A percentile compares a stretch with the other conserved stretches of the same genome.
Evolutionary conservation across 2,113 vertebrate species (phyloP).

Genomic region (Monopterus albus): DNA sequence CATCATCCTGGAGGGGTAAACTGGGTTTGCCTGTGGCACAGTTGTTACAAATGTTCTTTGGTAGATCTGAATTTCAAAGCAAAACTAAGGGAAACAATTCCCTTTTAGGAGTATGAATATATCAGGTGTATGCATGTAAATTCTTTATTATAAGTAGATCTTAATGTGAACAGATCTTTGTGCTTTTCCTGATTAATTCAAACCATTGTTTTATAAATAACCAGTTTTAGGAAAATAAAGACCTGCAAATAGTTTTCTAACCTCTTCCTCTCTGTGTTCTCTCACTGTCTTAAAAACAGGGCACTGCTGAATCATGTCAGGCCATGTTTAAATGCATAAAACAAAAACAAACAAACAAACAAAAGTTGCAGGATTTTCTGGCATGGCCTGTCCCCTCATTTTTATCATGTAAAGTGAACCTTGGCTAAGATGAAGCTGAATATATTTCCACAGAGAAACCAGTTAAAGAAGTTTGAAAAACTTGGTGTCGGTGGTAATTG

Average conservation of each 20-base stretch:
- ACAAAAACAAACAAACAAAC: too few species aligned
- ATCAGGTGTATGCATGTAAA: not conserved
- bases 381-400: slow-evolving; percentile 15
- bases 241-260: not conserved
- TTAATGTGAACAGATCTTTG: not conserved
- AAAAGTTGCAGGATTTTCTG: slow-evolving; percentile 23
- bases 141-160: not conserved
- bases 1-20: slow-evolving; percentile 1
- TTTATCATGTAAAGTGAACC: slow-evolving; percentile 25
- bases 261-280: not conserved
- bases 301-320: slow-evolving; percentile 4
- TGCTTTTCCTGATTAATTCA: not conserved
- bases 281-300: not conserved
- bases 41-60: not conserved
- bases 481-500: slow-evolving; percentile 38
- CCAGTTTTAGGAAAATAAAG: not conserved
- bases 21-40: not conserved
- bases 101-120: not conserved
- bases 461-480: slow-evolving; percentile 28
- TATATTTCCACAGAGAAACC: slow-evolving; percentile 20
- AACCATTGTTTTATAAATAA: not conserved
- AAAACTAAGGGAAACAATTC: not conserved
- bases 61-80: slow-evolving; percentile 8
- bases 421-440: slow-evolving; percentile 17
- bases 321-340: not conserved